These are phyloP conservation scores for Scolopax bukidnonensis DNA, from an alignment of 2,797 vertebrate species.

Conservation along the genomic window DNA sequence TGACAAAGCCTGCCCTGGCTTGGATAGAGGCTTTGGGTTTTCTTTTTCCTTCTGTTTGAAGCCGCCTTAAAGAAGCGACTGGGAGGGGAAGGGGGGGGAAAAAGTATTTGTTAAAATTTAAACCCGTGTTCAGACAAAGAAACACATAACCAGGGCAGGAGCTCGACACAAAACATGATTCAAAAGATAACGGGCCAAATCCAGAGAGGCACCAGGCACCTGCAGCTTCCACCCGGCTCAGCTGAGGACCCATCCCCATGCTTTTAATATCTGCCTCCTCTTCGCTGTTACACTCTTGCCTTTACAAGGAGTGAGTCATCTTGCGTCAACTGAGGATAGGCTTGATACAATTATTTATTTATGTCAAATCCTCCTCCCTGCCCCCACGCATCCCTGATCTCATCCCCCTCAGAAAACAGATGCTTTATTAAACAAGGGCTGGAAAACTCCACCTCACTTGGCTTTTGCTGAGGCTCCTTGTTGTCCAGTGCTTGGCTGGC, in stretches of 20 bases:
- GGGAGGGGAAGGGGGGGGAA: neutral
- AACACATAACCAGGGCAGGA: neutral
- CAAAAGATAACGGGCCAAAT: neutral
- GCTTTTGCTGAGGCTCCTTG: neutral
- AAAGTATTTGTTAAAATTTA: neutral
- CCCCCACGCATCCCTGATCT: constrained; percentile 12
- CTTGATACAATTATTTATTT: constrained; percentile 45
- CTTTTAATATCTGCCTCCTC: neutral
- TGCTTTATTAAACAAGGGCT: neutral
- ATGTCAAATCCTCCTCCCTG: constrained; percentile 16
- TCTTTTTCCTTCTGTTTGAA: neutral
- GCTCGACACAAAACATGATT: neutral
- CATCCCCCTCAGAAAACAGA: constrained; percentile 24
- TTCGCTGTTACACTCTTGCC: neutral
- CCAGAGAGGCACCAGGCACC: neutral
- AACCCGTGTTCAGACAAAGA: neutral
- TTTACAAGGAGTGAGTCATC: constrained; percentile 10
- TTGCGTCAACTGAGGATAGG: neutral
- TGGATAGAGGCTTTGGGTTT: neutral
- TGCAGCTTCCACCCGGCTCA: neutral
- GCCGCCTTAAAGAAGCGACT: neutral
- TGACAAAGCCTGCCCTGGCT: accelerated
- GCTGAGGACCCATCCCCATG: neutral
- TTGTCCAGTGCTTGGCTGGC: neutral
- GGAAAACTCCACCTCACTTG: neutral